Base-by-base conservation (phyloP, 2,797 vertebrate species). In the Phataginus tricuspis region DNA sequence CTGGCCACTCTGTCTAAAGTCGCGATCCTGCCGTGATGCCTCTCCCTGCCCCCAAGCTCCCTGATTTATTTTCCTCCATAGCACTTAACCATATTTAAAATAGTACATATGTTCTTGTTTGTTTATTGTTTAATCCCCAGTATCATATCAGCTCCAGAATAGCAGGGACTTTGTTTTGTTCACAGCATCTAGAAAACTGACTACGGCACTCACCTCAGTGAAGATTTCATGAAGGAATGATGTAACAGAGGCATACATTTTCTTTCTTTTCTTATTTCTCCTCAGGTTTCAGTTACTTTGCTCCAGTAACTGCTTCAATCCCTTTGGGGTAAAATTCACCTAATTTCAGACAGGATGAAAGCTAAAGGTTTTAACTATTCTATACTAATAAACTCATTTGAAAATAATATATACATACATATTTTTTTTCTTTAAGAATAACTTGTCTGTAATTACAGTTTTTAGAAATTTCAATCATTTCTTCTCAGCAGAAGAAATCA, bases 361-460 rank as follows among this genome's bases (percentile, higher is more conserved):
- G 34, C 42, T 86, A 74, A 71, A 91, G 51, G 55, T 89, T 93
- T 86, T 7, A n/a, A 78, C 27, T 78, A 83, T 57, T 93, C 78
- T 64, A 57, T 55, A 61, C 37, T 18, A 37, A 90, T 72, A 51
- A 51, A 53, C 55, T 57, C 88, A 72, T 19, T 71, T 84, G 42
- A 93, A 79, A 86, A 90, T 34, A 51, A 69, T 39, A 39, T 25
- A 37, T 68, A 39, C n/a, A 71, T 29, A 51, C 15, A 31, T 42
- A 78, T 27, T n/a, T 51, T 75, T 7, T 85, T 77, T 69, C 55
- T 71, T 79, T 37, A 64, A 77, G 37, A 71, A 78, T 82, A 87
- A 89, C 42, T 88, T 94, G 69, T 89, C 74, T 92, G 23, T 49
- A 92, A 97, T 92, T 45, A 80, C 42, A 71, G 90, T 55, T 91